A percentile compares a stretch with the other conserved stretches of the same genome.
phyloP scores from a whole-genome alignment of 2,797 vertebrate species.

The Sebastes variabilis region DNA sequence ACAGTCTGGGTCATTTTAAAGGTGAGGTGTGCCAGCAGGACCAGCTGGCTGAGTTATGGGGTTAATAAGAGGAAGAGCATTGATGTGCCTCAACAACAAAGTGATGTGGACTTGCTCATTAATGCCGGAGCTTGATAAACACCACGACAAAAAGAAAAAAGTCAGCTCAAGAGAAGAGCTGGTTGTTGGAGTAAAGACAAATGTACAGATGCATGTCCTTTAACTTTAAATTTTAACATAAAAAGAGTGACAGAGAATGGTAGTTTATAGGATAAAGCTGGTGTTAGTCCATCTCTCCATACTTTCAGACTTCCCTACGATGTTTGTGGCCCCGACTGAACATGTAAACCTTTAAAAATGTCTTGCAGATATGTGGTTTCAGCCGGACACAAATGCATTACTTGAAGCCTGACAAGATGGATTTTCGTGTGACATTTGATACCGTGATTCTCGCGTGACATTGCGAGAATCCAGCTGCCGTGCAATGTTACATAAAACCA shows the following conservation, averaged over 20 bases:
- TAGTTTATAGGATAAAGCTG: background rate
- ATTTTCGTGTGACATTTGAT: too few relatives aligned
- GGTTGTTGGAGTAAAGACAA: background rate
- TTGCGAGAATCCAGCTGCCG: too few relatives aligned
- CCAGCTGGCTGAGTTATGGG: slow-evolving; percentile 73
- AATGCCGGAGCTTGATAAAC: slow-evolving; percentile 46
- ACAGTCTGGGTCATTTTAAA: slow-evolving; percentile 51
- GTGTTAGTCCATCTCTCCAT: background rate
- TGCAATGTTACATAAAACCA: too few relatives aligned
- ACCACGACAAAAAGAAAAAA: slow-evolving; percentile 1
- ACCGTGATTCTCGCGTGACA: too few relatives aligned
- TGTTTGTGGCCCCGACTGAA: background rate
- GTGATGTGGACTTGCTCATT: slow-evolving; percentile 51
- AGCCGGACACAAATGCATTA: too few relatives aligned
- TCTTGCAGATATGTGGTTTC: background rate
- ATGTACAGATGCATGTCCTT: background rate
- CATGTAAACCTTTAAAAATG: background rate
- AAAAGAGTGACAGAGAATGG: background rate
- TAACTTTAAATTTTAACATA: background rate
- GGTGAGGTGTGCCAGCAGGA: slow-evolving; percentile 31
- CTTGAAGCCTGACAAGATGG: too few relatives aligned
- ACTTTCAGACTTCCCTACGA: background rate
- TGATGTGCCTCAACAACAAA: slow-evolving; percentile 50
- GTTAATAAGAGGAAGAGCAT: slow-evolving; percentile 71
- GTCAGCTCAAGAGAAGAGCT: background rate